A percentile compares a stretch with the other conserved stretches of the same genome.
Conservation (phyloP, 1,140 invertebrate species). For the Araneus ventricosus region DNA sequence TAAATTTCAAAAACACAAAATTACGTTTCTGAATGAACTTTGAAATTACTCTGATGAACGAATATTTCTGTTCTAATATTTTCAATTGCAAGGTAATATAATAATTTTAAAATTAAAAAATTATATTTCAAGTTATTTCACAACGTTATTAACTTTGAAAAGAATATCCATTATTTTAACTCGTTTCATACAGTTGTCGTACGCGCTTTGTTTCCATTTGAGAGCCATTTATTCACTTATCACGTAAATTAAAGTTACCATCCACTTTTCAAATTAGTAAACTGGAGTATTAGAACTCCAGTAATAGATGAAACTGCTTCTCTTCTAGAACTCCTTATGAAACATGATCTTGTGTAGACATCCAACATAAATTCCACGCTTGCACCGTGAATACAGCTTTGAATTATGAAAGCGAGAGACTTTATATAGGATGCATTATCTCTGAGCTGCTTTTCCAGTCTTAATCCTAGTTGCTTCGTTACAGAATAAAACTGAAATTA, state of each 20-base stretch:
- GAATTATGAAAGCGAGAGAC: slow-evolving; percentile 5
- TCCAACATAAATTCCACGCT: neutral
- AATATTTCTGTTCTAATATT: no score
- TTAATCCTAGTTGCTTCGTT: neutral
- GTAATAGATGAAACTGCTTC: neutral
- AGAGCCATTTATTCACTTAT: neutral
- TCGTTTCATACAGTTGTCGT: no score
- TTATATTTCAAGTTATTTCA: no score
- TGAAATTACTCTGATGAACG: no score
- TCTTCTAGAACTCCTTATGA: neutral
- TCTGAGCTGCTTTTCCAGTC: neutral
- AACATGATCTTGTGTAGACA: neutral
- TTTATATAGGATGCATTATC: neutral
- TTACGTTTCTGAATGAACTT: no score
- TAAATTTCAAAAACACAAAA: no score
- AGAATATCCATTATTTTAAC: no score
- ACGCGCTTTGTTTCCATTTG: neutral
- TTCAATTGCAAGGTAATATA: no score
- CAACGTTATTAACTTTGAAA: no score
- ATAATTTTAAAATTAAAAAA: no score
- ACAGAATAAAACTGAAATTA: neutral
- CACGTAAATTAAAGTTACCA: neutral
- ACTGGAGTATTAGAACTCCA: neutral
- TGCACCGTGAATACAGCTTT: neutral
- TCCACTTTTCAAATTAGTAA: neutral